Evolutionary conservation across 2,888 invertebrate species (phyloP).

Genomic region (Diarsia brunnea): DNA sequence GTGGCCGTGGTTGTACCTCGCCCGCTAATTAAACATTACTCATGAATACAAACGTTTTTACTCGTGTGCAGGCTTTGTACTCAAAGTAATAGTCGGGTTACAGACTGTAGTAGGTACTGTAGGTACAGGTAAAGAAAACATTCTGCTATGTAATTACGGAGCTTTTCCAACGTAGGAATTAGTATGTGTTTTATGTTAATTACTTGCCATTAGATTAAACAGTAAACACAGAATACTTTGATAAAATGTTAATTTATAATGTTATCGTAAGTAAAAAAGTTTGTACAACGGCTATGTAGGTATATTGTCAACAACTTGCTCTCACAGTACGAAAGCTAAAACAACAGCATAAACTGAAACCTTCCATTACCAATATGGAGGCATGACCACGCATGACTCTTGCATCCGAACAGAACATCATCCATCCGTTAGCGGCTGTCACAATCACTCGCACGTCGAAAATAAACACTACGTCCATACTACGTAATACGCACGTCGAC

Average conservation of each 20-base stretch:
- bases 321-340: background rate
- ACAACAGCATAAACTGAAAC: background rate
- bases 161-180: background rate
- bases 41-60: background rate
- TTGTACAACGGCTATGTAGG: background rate
- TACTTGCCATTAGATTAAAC: background rate
- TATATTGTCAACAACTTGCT: background rate
- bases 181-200: background rate
- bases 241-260: background rate
- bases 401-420: background rate
- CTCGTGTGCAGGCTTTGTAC: conserved; percentile 4
- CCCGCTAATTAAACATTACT: conserved; percentile 20
- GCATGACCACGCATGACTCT: background rate
- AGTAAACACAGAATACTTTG: too few relatives aligned
- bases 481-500: background rate
- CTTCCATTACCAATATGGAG: background rate
- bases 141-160: background rate
- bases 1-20: background rate
- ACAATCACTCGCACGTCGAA: background rate
- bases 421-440: background rate
- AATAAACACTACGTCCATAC: background rate
- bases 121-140: background rate
- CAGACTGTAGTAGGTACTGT: background rate
- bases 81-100: background rate
- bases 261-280: background rate